These are phyloP conservation scores for Malurus splendens DNA, from an alignment of 2,797 vertebrate species.

Conservation along the genomic window DNA sequence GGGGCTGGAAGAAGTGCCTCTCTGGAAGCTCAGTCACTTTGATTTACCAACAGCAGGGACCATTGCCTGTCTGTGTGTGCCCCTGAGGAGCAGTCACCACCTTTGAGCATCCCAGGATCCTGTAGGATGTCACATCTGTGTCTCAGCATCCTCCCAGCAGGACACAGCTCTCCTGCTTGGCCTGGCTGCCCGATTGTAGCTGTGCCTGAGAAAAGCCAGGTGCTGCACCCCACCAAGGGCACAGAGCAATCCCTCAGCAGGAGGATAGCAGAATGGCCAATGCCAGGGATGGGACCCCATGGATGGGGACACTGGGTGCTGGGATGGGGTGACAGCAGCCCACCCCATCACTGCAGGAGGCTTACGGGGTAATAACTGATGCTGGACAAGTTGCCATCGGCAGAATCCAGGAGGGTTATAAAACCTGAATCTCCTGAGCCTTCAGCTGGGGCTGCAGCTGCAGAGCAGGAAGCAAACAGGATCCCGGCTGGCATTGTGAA, in stretches of 20 bases:
- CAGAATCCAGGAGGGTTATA: slow-evolving; percentile 37
- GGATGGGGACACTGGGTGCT: neutral
- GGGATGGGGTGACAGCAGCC: neutral
- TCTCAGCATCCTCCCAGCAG: neutral
- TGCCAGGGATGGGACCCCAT: neutral
- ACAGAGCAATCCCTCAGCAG: neutral
- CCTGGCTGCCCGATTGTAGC: neutral
- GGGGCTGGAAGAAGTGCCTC: neutral
- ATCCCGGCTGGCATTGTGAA: slow-evolving; percentile 53
- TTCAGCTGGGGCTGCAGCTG: slow-evolving; percentile 40
- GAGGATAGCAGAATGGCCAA: rapidly evolving
- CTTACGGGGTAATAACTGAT: neutral
- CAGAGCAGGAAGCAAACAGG: slow-evolving; percentile 59
- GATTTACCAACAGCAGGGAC: neutral
- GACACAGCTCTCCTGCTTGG: neutral
- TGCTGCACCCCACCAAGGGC: neutral
- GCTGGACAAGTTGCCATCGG: neutral
- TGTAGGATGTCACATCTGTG: rapidly evolving
- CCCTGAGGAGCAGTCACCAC: neutral
- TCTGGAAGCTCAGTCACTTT: neutral
- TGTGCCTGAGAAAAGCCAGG: neutral
- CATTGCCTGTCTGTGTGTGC: rapidly evolving
- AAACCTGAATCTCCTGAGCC: slow-evolving; percentile 42
- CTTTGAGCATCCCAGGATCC: neutral
- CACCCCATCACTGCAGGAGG: neutral